Evolutionary conservation across 2,888 invertebrate species (phyloP).

Genomic region (Ectobius pallidus): DNA sequence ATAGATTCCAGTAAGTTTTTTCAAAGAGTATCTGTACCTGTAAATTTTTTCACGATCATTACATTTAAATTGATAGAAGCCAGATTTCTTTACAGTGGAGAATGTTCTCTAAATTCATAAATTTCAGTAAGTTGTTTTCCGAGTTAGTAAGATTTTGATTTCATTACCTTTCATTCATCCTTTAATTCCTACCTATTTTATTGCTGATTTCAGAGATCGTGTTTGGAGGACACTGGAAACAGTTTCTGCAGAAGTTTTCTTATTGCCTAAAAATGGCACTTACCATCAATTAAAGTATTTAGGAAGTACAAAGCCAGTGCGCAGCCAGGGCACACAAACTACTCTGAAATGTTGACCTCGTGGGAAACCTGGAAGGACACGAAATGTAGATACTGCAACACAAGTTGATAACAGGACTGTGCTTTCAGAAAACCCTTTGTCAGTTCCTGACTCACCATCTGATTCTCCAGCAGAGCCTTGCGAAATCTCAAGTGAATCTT

Average conservation of each 20-base stretch:
- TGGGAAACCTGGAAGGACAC: background rate
- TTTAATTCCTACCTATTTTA: too few relatives aligned
- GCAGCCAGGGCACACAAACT: slow-evolving; percentile 31
- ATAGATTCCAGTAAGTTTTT: too few relatives aligned
- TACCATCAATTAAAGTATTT: background rate
- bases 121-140: too few relatives aligned
- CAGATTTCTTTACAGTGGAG: too few relatives aligned
- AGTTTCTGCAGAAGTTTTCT: slow-evolving; percentile 39
- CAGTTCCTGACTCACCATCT: background rate
- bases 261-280: background rate
- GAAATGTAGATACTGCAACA: background rate
- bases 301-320: background rate
- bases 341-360: slow-evolving; percentile 5
- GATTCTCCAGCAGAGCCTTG: too few relatives aligned
- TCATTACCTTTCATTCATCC: too few relatives aligned
- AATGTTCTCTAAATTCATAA: too few relatives aligned
- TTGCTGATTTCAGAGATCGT: slow-evolving; percentile 45
- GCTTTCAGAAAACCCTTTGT: background rate
- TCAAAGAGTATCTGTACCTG: too few relatives aligned
- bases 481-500: background rate
- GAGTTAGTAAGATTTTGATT: too few relatives aligned
- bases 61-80: too few relatives aligned
- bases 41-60: too few relatives aligned
- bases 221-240: slow-evolving; percentile 47
- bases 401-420: background rate